These are phyloP conservation scores for Darevskia nairensis DNA, from an alignment of 2,797 vertebrate genomes.

Conservation along the genomic window DNA sequence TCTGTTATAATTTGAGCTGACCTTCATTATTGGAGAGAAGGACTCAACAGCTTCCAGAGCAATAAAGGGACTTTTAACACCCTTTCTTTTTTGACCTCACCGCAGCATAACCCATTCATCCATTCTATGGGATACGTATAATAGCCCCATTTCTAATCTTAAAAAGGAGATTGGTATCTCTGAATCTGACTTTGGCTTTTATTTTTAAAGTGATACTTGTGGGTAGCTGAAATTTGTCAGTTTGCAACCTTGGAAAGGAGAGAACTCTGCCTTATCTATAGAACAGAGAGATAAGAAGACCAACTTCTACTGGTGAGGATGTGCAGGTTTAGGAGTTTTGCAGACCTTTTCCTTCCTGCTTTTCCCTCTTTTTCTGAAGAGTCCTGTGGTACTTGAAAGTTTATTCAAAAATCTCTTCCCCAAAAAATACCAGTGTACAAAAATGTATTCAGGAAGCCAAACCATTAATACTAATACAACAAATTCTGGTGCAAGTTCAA, in stretches of 20 bases:
- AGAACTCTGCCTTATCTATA: conserved; percentile 20
- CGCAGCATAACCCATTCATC: conserved; percentile 7
- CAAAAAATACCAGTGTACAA: neutral
- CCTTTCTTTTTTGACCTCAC: conserved; percentile 1
- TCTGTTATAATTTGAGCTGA: conserved; percentile 25
- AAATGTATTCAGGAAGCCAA: neutral
- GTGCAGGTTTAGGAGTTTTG: neutral
- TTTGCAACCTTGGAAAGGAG: conserved; percentile 22
- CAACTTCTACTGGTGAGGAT: neutral
- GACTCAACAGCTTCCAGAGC: neutral
- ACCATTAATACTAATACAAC: neutral
- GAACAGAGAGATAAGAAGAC: conserved; percentile 11
- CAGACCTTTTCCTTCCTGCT: neutral
- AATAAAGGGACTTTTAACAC: neutral
- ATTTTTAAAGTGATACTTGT: conserved; percentile 32
- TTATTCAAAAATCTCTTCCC: neutral
- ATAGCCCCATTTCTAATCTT: conserved; percentile 20
- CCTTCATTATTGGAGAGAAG: conserved; percentile 20
- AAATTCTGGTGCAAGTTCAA: neutral
- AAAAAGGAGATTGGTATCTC: conserved; percentile 3
- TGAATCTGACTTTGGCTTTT: conserved; percentile 25
- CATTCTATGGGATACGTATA: neutral
- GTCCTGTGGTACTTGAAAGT: conserved; percentile 3
- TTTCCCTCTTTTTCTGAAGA: neutral
- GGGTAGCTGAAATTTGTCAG: conserved; percentile 37